Evolutionary conservation across 2,888 invertebrate genomes (phyloP), one percentile per base, ranked within the genome.

Genomic region (Drosophila antonietae): DNA sequence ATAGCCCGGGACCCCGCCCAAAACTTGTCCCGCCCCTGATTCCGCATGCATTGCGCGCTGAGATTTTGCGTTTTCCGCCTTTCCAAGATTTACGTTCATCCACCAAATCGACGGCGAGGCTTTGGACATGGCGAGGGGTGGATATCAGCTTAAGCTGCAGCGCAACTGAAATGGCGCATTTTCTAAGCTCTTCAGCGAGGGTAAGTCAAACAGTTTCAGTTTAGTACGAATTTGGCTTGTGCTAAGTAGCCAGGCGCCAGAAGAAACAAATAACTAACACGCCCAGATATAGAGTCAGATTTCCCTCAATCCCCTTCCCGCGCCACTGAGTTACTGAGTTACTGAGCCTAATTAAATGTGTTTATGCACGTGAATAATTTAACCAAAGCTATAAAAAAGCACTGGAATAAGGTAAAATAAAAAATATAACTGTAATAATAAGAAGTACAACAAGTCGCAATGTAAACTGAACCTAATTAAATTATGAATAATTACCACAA

Each of bases 391-490:
- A 83, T 82, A 83, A 85, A 90, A 85, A 74, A 33, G 14, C 44
- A 15, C 33, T 51, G 39, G 39, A 37, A 31, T 9, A 56, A 37
- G 46, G 18, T 31, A 31, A 59, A 59, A 51, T 56, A 56, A 66
- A 66, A 67, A 67, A 41, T 67, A 47, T 67, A 55, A 70, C 66
- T 64, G 73, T 79, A 65, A 68, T 78, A 68, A 64, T 57, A 64
- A 59, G 55, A 58, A 67, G 61, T 49, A 78, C 67, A 59, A 67
- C 65, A 63, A 60, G 70, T 68, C 70, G 70, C 81, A 80, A 80
- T 89, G 83, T 80, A 88, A 85, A 75, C 81, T 85, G 78, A 86
- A 81, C 91, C 91, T 91, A 91, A 91, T 91, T 91, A 90, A 91
- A 91, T 90, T 89, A 91, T 90, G 91, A 91, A 90, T 90, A 91